Evolutionary conservation across 2,113 vertebrate species (phyloP).

Genomic region (Nothocercus julius): DNA sequence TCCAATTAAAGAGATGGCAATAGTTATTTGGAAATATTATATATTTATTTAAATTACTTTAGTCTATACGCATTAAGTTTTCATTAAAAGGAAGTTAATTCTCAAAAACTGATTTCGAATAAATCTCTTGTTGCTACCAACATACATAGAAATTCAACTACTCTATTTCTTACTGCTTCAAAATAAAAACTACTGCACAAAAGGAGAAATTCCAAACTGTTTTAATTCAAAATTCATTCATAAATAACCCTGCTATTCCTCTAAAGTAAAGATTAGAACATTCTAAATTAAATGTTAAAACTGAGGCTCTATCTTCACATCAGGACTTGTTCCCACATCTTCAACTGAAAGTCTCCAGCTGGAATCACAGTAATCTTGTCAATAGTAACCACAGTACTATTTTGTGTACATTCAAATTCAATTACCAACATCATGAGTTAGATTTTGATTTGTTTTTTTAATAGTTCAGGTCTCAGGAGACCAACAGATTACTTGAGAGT

Average conservation of each 20-base stretch:
- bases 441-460: not conserved
- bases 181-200: not conserved
- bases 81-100: not conserved
- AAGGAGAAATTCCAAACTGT: not conserved
- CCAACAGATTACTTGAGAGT: not conserved
- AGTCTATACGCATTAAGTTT: not conserved
- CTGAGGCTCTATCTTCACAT: not conserved
- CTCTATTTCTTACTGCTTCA: not conserved
- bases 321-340: not conserved
- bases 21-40: not conserved
- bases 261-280: not conserved
- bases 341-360: not conserved
- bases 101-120: not conserved
- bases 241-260: not conserved
- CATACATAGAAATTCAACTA: accelerated
- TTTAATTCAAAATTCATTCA: not conserved
- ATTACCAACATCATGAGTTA: not conserved
- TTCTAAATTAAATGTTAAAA: not conserved
- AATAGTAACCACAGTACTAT: not conserved
- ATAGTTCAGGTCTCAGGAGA: not conserved
- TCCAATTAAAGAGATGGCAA: accelerated
- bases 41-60: not conserved
- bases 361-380: not conserved
- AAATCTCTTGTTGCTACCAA: not conserved
- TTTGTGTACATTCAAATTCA: not conserved